Evolutionary conservation across 2,888 invertebrate species (phyloP), one percentile per base, ranked within the genome.

Genomic region (Drosophila vallismaia): DNA sequence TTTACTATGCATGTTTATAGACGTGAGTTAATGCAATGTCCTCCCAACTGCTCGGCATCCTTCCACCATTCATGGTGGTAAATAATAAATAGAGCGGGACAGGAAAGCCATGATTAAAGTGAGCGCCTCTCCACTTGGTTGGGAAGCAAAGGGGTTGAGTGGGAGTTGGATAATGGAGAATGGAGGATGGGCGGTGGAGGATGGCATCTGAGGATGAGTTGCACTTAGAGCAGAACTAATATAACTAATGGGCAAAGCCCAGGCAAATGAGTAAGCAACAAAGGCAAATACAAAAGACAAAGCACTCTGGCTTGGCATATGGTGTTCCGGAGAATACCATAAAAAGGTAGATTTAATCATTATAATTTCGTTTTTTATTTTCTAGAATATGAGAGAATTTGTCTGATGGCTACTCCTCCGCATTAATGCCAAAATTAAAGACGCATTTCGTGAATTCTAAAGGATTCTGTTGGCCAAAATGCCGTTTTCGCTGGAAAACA

Each of bases 11-110:
- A 74, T 70, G 71, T 79, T 80, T 76, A 76, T 80, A 76, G 76
- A 67, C 70, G 72, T 72, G 83, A 86, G 77, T 79, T 86, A 80
- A 80, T 80, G 80, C 83, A 79, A 74, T 85, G 83, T 68, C 76
- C 74, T 46, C n/a, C 44, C 19, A 64, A 38, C 42, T 44, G 36
- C 49, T 63, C 44, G 12, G 24, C 28, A 19, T 9, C 29, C 19
- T 36, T 10, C 19, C 12, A 1, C 24, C 24, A 44, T 10, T 44
- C 33, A 60, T 59, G 49, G 49, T 60, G 49, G 53, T 62, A 70
- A 70, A 62, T 68, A 57, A 69, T 68, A 57, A 60, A 57, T 69
- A 60, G 50, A 62, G 71, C 49, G 44, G 29, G 44, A 50, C 28
- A 6, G 7, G 44, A 29, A 42, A n/a, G 36, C 31, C 36, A 59